Base-by-base conservation (phyloP, 2,113 vertebrate species). In the Sinocyclocheilus anshuiensis region DNA sequence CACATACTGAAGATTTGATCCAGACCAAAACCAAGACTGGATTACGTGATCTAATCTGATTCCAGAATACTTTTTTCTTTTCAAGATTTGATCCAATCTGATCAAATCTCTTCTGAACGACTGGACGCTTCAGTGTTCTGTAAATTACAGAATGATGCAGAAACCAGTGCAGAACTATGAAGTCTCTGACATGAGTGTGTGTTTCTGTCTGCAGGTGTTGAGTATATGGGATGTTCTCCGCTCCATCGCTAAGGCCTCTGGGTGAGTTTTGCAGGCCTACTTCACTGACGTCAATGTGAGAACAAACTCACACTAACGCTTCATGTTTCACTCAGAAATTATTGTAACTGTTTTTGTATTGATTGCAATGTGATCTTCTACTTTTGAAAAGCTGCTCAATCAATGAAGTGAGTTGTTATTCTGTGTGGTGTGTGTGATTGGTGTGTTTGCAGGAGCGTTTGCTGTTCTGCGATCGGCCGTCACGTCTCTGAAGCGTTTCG, bases 141-240 rank as follows among this genome's bases (percentile, higher is more conserved):
- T 29, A 29, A 29, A 29, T 29, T 29, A 29, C 29, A 29, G 29
- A 29, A 29, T 2, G 2, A 29, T 29, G 29, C 29, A 29, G 29
- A 29, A 29, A 29, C 29, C 29, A 29, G 29, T 29, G 29, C 29
- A 29, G 29, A 29, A 29, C 29, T 29, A 29, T 29, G 29, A 29
- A 29, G 29, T 29, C 29, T 29, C 29, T 29, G 29, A 29, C 29
- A 29, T 29, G 29, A 29, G 29, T 29, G 29, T 29, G 29, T 29
- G 29, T 29, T 29, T 29, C 29, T 81, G 29, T 50, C 1, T 88
- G 6, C 50, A 97, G 96, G 95, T 96, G 36, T 90, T 96, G 87
- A 95, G 96, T 86, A 97, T 96, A 74, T 97, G 96, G 96, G 96
- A 96, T 48, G 94, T 96, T 78, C 94, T 96, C 79, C 91, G 95